Evolutionary conservation across 2,888 invertebrate genomes (phyloP), one percentile per base, ranked within the genome.

Genomic region (Trypoxylon attenuatum): DNA sequence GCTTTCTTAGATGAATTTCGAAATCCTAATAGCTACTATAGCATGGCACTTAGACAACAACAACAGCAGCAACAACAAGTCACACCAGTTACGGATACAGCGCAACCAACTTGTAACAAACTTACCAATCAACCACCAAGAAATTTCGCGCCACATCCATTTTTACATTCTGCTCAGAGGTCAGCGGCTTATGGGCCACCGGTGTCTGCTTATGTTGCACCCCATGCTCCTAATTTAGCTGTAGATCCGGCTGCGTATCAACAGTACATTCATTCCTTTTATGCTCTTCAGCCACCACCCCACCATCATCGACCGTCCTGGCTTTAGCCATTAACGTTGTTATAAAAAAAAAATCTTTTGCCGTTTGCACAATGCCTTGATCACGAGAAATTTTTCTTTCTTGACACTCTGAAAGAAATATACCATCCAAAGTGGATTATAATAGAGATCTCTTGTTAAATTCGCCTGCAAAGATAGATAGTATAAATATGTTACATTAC

Each of bases 291-390:
- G 64, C 83, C 85, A 53, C 83, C 84, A n/a, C 81, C 83, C 2
- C 86, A 85, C 75, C 83, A 82, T 75, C 85, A 85, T 69, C 79
- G 87, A 79, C 84, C 85, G 38, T 81, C 87, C 64, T 87, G 87
- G 87, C 84, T 86, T 66, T 87, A 87, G 86, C 84, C 80, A 67
- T 72, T 68, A 57, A 69, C 65, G 72, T 69, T 67, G 29, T 46
- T 69, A 39, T 67, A 69, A 63, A 38, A n/a, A n/a, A n/a, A n/a
- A n/a, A 50, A 29, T 33, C 39, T 66, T 52, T 19, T 19, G 38
- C 49, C 13, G 51, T 56, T 58, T 64, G 21, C 46, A 58, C 27
- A 27, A 23, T 50, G 54, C 13, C 13, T 33, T n/a, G n/a, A n/a
- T n/a, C n/a, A n/a, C n/a, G n/a, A n/a, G n/a, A n/a, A n/a, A n/a